Percentiles rank a stretch among this genome's conserved stretches.
Evolutionary conservation across 1,140 invertebrate species (phyloP).

Genomic region (Saccostrea cuccullata): DNA sequence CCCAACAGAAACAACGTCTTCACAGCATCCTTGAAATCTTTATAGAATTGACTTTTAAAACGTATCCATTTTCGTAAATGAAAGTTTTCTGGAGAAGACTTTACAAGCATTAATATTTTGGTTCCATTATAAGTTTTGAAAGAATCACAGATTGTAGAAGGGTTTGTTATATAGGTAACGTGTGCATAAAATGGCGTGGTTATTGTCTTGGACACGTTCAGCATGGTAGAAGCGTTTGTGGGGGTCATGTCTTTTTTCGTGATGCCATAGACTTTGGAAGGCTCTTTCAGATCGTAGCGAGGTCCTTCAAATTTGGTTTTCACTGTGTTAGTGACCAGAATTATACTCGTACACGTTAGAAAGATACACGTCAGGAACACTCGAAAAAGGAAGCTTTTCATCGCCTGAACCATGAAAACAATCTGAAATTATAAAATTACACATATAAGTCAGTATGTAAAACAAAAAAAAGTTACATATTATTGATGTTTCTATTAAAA

Average conservation of each 20-base stretch:
- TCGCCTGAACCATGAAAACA: not conserved
- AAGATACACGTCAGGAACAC: not conserved
- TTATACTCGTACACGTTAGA: not conserved
- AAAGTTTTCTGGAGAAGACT: not conserved
- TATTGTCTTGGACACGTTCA: not conserved
- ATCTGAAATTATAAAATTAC: not conserved
- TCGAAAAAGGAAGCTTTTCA: not conserved
- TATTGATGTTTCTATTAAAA: not conserved
- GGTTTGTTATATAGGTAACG: not conserved
- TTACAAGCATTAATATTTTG: not conserved
- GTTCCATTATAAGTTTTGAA: not conserved
- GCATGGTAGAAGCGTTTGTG: not conserved
- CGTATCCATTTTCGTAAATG: not conserved
- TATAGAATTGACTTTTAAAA: not conserved
- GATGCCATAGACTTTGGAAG: not conserved
- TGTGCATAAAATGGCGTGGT: not conserved
- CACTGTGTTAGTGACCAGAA: not conserved
- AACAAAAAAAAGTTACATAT: not conserved
- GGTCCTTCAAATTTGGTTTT: not conserved
- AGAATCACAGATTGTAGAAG: conserved; percentile 5
- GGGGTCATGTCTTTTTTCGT: not conserved
- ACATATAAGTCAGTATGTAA: no score
- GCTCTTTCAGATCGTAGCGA: not conserved
- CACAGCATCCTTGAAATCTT: not conserved
- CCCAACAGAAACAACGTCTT: not conserved